Base-by-base conservation (phyloP, 2,113 vertebrate species). In the Serilophus lunatus region DNA sequence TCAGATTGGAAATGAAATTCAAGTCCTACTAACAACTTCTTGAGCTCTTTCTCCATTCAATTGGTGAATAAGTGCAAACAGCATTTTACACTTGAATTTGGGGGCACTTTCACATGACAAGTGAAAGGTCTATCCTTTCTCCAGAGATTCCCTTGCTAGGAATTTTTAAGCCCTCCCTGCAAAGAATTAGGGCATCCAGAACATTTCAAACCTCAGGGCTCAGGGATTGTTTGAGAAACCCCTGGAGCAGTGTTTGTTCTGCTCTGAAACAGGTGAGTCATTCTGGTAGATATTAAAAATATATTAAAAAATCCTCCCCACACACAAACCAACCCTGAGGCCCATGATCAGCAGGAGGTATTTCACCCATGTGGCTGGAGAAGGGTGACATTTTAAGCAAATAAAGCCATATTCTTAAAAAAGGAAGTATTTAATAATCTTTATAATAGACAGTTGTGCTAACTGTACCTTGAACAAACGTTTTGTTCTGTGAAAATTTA, bases 261-360 rank as follows among this genome's bases (percentile, higher is more conserved):
- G 33, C 86, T 86, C 42, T 51, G 64, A 80, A 92, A 75, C 83
- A 92, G 86, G 88, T 94, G 95, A 91, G 47, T 92, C 86, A 70
- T 81, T 83, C 76, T 3, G 3, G 66, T 40, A 45, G 51, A 82
- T 90, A 90, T 86, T 47, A 84, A 57, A 31, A 60, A 75, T 33
- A 47, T 25, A 77, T 78, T 66, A 33, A 82, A 68, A 71, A 92
- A 25, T 76, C 78, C 51, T 83, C 33, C 61, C 54, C 85, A 26
- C 71, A 77, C 88, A 54, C 68, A 86, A 92, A 70, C 42, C 60
- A 64, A 2, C 75, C 75, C 94, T 0, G 24, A 81, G 82, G 85
- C 38, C 18, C 25, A 14, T 1, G 42, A 45, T 72, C 79, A 72
- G 13, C 23, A 2, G 7, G 42, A 87, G 60, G 13, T 35, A 78